Percentiles rank a stretch among this genome's conserved stretches.
Evolutionary conservation across 2,113 vertebrate genomes (phyloP).

Genomic region (Falco punctatus): DNA sequence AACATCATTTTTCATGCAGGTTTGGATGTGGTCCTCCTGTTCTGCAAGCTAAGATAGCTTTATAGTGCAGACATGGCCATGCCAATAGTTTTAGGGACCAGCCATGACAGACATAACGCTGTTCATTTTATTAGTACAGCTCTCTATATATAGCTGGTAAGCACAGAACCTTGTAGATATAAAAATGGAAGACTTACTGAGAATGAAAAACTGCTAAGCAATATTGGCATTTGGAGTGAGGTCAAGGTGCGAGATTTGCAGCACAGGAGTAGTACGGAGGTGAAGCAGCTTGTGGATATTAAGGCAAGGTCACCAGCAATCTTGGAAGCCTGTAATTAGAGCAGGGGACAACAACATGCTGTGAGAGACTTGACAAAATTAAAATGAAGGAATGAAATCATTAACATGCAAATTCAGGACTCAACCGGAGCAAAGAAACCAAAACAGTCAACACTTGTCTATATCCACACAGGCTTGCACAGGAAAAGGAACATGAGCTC

Average conservation of each 20-base stretch:
- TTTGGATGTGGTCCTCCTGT: background rate
- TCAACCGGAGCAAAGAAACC: background rate
- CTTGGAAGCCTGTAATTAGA: background rate
- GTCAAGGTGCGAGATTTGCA: background rate
- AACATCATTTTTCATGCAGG: rapidly evolving
- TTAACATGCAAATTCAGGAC: background rate
- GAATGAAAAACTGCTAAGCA: background rate
- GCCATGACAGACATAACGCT: background rate
- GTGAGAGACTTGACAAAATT: background rate
- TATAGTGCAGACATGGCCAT: no score
- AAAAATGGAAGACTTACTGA: background rate
- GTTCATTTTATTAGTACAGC: background rate
- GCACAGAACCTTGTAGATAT: background rate
- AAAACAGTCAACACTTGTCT: background rate
- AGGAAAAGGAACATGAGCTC: background rate
- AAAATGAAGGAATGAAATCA: background rate
- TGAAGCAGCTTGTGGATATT: background rate
- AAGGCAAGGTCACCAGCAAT: background rate
- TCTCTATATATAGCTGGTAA: background rate
- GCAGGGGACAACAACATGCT: background rate
- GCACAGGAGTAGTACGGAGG: background rate
- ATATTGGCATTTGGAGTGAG: background rate
- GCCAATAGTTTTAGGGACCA: background rate
- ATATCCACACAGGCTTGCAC: background rate
- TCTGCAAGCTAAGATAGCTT: background rate